Evolutionary conservation across 2,888 invertebrate species (phyloP).

Genomic region (Leptura quadrifasciata): DNA sequence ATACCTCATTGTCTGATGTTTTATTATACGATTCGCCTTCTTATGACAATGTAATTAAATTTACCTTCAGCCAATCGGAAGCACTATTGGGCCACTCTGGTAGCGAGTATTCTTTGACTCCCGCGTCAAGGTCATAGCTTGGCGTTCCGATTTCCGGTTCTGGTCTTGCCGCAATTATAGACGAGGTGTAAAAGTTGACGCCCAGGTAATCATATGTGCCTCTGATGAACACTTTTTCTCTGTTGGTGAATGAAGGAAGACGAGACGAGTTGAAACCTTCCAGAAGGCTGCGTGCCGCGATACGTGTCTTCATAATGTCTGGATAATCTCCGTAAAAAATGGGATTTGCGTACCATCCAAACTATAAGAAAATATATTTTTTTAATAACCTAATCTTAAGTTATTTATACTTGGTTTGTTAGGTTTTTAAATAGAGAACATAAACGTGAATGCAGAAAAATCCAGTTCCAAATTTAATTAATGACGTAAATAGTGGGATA

Average conservation of each 20-base stretch:
- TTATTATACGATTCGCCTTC: too few relatives aligned
- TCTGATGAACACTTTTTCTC: slow-evolving; percentile 74
- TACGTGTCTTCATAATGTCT: slow-evolving; percentile 77
- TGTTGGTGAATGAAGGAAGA: slow-evolving; percentile 78
- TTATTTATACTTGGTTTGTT: background rate
- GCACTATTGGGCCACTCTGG: slow-evolving; percentile 17
- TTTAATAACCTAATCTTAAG: background rate
- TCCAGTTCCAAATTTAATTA: too few relatives aligned
- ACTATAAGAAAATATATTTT: slow-evolving; percentile 50
- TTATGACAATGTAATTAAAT: too few relatives aligned
- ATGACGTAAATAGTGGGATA: too few relatives aligned
- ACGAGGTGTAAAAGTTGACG: slow-evolving; percentile 84
- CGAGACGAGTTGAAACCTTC: slow-evolving; percentile 79
- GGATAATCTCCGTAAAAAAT: slow-evolving; percentile 83
- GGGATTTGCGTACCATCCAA: slow-evolving; percentile 73
- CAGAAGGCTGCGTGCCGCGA: slow-evolving; percentile 76
- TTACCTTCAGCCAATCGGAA: slow-evolving; percentile 39
- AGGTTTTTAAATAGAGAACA: too few relatives aligned
- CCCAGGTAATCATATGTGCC: slow-evolving; percentile 82
- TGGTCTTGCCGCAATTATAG: slow-evolving; percentile 69
- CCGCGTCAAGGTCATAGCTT: slow-evolving; percentile 11
- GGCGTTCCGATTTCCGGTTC: slow-evolving; percentile 31
- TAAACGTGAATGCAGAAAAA: too few relatives aligned
- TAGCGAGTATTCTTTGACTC: background rate
- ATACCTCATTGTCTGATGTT: too few relatives aligned